Evolutionary conservation across 1,140 invertebrate species (phyloP), one percentile per base, ranked within the genome.

Genomic region (Hyposmocoma kahamanoa): DNA sequence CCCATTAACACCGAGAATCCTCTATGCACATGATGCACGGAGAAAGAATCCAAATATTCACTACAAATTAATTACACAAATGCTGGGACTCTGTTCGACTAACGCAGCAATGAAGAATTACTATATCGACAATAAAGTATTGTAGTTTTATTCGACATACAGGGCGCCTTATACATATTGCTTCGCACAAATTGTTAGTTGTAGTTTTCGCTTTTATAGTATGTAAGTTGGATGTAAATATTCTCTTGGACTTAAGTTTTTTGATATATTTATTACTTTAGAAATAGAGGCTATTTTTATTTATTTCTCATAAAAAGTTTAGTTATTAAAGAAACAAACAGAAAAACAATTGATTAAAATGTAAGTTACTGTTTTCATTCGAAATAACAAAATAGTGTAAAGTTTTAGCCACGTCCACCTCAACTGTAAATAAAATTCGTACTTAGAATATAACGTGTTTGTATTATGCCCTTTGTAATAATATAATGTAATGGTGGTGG

Each of bases 91-190:
- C n/a, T n/a, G n/a, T n/a, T n/a, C n/a, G n/a, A n/a, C n/a, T n/a
- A n/a, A n/a, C n/a, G n/a, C 11, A 26, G 24, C 11, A 6, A 26
- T 26, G 24, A 6, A 26, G 24, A 26, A 26, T 5, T 26, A 26
- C 24, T 59, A 32, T n/a, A n/a, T 57, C 47, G 62, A 65, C 62
- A 65, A 65, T 66, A 62, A 66, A 34, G 50, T 55, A 32, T 56
- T 58, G 43, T 54, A 44, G 32, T 36, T 36, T 26, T 17, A 36
- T 36, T n/a, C n/a, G n/a, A n/a, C n/a, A 36, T 36, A 20, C 10
- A 20, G 28, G 17, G 19, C 15, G 53, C 48, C n/a, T n/a, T 56
- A 50, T 47, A 50, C 28, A 55, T 43, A 50, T 43, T 13, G 53
- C 48, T 56, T 50, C 21, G 50, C 50, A 46, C 49, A 38, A 42